These are phyloP conservation scores for Epirrhoe tristata DNA, from an alignment of 2,888 invertebrate genomes.

Conservation along the genomic window DNA sequence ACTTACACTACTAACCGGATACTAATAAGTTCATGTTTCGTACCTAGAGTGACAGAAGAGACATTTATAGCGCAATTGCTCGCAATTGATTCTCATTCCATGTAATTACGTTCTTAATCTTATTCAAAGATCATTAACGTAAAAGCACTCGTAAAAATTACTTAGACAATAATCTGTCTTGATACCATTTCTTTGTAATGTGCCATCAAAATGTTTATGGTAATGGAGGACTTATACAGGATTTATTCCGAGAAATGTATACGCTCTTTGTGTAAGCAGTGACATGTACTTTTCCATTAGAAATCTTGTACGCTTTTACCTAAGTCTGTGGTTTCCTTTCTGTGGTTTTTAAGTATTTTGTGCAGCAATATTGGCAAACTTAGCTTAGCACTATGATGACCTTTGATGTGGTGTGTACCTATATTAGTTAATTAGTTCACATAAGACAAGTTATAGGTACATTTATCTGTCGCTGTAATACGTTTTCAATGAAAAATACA, in stretches of 20 bases:
- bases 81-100: conserved; percentile 25
- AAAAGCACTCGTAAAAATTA: conserved; percentile 24
- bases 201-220: conserved; percentile 33
- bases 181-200: conserved; percentile 33
- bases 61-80: conserved; percentile 22
- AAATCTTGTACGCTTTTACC: too few relatives aligned
- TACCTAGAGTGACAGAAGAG: conserved; percentile 5
- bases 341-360: too few relatives aligned
- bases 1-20: background rate
- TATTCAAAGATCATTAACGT: conserved; percentile 31
- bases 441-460: too few relatives aligned
- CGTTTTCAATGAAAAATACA: background rate
- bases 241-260: background rate
- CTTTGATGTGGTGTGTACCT: too few relatives aligned
- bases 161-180: conserved; percentile 20
- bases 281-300: too few relatives aligned
- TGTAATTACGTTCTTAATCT: conserved; percentile 29
- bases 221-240: background rate
- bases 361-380: background rate
- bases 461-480: background rate
- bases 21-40: background rate
- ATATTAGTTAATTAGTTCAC: too few relatives aligned
- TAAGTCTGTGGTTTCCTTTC: too few relatives aligned
- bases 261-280: too few relatives aligned
- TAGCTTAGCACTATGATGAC: background rate